Percentiles rank a stretch among this genome's conserved stretches.
Conservation (phyloP, 2,888 invertebrate genomes). For the Eumacrocentrus americanus region DNA sequence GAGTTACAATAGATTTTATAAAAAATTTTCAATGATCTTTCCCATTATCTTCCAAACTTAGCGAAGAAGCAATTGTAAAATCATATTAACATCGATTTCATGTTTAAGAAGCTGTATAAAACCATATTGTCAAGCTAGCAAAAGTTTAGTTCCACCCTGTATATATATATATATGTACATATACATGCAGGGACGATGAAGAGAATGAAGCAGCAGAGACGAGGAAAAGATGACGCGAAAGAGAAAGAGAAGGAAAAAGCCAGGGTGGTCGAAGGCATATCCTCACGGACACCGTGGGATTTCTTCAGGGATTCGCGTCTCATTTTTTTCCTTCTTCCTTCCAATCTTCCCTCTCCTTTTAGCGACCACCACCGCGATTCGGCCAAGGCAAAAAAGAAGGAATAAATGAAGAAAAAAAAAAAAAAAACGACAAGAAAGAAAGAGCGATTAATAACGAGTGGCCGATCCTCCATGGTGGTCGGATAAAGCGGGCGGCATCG, state of each 20-base stretch:
- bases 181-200: too few relatives aligned
- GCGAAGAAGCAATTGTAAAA: too few relatives aligned
- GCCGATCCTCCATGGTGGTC: conserved; percentile 27
- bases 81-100: too few relatives aligned
- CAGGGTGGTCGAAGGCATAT: conserved; percentile 43
- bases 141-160: too few relatives aligned
- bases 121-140: too few relatives aligned
- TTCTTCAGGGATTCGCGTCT: conserved; percentile 37
- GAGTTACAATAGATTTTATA: too few relatives aligned
- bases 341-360: conserved; percentile 7
- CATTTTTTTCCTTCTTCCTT: conserved; percentile 3
- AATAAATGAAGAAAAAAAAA: conserved; percentile 5
- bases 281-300: conserved; percentile 43
- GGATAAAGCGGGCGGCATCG: conserved; percentile 33
- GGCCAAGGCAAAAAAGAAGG: conserved; percentile 17
- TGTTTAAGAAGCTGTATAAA: too few relatives aligned
- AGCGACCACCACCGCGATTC: conserved; percentile 13
- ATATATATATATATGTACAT: too few relatives aligned
- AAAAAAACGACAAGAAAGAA: not conserved
- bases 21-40: too few relatives aligned
- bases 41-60: too few relatives aligned
- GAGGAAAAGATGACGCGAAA: conserved; percentile 34
- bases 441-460: conserved; percentile 29
- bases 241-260: conserved; percentile 36
- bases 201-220: conserved; percentile 22